Evolutionary conservation across 2,888 invertebrate genomes (phyloP).

Genomic region (Clunio marinus): DNA sequence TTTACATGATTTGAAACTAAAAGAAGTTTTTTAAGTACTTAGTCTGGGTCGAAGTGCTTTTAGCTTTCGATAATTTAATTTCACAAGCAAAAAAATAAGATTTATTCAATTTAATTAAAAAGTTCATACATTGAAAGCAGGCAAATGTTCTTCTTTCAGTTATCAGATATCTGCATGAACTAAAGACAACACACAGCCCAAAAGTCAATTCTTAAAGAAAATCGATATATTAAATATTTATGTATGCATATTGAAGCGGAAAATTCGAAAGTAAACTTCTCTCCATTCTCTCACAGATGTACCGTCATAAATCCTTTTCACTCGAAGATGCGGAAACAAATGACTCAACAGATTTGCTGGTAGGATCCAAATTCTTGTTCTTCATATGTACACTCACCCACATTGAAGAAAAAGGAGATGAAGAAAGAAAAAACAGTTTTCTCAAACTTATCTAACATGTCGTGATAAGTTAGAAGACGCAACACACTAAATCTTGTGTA

Average conservation of each 20-base stretch:
- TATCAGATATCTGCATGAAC: no score
- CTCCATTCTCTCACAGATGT: background rate
- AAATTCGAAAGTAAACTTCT: background rate
- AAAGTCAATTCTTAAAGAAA: constrained; percentile 5
- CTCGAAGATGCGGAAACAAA: constrained; percentile 20
- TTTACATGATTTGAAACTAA: no score
- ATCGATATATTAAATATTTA: constrained; percentile 13
- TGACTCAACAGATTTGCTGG: constrained; percentile 17
- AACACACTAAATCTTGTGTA: constrained; percentile 8
- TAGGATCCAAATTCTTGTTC: background rate
- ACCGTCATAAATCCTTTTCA: constrained; percentile 14
- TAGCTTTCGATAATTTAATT: no score
- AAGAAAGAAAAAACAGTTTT: background rate
- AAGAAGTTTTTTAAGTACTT: no score
- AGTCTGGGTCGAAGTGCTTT: no score
- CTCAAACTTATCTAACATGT: constrained; percentile 1
- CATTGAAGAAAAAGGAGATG: background rate
- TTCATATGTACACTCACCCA: background rate
- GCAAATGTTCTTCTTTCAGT: no score
- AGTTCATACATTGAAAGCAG: no score
- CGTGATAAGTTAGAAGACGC: constrained; percentile 16
- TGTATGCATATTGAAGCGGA: background rate
- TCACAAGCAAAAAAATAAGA: no score
- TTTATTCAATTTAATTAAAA: no score
- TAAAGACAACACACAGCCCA: no score